These are phyloP conservation scores for Rhynchomys soricoides DNA, from an alignment of 2,113 vertebrate genomes.

Conservation along the genomic window DNA sequence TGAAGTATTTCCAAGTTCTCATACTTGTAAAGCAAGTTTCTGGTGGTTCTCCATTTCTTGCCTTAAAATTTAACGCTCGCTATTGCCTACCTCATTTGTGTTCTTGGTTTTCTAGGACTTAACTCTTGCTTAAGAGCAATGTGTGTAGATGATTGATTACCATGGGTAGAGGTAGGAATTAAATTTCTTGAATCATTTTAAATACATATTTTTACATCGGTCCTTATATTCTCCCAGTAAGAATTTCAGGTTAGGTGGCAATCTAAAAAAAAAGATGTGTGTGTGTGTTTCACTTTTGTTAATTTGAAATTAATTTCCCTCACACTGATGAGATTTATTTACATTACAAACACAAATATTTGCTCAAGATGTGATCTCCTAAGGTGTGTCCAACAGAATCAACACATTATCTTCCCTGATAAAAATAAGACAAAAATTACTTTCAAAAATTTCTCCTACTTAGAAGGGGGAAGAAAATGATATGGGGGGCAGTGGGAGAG, in stretches of 20 bases:
- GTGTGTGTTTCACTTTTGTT: not conserved
- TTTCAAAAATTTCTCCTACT: not conserved
- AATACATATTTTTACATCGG: not conserved
- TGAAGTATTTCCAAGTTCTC: not conserved
- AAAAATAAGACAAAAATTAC: not conserved
- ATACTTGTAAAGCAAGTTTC: not conserved
- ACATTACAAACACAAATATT: not conserved
- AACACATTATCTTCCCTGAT: conserved; percentile 8
- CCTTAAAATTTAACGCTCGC: not conserved
- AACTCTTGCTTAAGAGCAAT: conserved; percentile 5
- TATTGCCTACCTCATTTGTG: not conserved
- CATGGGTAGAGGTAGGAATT: not conserved
- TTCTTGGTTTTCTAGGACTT: not conserved
- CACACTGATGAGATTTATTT: not conserved
- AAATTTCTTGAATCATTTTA: conserved; percentile 20
- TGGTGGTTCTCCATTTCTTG: not conserved
- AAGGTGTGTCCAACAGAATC: conserved; percentile 7
- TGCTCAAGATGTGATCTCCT: not conserved
- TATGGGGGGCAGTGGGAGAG: too few relatives aligned
- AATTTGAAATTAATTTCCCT: not conserved
- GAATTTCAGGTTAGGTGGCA: not conserved
- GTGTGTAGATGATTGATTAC: not conserved
- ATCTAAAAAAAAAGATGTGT: not conserved
- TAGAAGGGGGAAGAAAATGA: too few relatives aligned
- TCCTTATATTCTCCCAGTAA: not conserved